Evolutionary conservation across 2,113 vertebrate species (phyloP).

Genomic region (Silurus asotus): DNA sequence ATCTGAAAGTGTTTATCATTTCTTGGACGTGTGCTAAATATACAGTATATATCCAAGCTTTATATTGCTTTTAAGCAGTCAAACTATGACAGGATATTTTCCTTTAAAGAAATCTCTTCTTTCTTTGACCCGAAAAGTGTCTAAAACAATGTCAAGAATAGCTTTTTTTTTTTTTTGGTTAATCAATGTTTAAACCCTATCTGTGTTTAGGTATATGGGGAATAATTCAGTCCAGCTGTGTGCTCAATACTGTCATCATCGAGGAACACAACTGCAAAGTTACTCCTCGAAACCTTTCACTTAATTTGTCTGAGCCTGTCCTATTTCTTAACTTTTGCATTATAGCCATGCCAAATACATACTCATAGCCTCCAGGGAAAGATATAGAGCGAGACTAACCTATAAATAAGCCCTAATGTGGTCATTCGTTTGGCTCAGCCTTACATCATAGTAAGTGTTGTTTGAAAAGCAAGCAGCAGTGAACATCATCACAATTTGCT

Average conservation of each 20-base stretch:
- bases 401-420: constrained; percentile 35
- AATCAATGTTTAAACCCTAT: neutral
- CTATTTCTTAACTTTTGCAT: neutral
- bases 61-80: neutral
- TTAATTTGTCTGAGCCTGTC: constrained; percentile 6
- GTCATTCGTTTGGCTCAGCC: constrained; percentile 22
- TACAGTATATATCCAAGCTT: neutral
- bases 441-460: constrained; percentile 8
- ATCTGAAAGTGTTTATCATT: neutral
- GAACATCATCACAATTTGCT: neutral
- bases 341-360: constrained; percentile 2
- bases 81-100: neutral
- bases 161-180: neutral
- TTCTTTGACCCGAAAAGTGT: neutral
- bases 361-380: constrained; percentile 20
- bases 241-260: neutral
- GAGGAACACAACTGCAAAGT: neutral
- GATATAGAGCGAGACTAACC: neutral
- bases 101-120: neutral
- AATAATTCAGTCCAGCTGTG: constrained; percentile 22
- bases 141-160: neutral
- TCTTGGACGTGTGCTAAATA: neutral
- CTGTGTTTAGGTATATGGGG: neutral
- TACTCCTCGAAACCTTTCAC: constrained; percentile 1
- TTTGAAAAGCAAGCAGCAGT: constrained; percentile 21